Conservation (phyloP, 1,140 invertebrate genomes). For the Hyles euphorbiae region DNA sequence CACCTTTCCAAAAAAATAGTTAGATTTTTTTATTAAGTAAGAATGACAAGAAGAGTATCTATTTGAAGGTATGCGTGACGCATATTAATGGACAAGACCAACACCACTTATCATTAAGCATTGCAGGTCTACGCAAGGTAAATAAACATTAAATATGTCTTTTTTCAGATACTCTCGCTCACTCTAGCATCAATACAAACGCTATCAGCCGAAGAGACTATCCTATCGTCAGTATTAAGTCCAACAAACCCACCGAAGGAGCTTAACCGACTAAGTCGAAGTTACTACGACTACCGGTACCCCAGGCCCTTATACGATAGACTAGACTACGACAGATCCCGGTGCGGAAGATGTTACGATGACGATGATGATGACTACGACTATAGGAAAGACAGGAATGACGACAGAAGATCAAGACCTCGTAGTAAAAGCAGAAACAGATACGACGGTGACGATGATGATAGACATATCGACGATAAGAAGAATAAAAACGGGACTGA, state of each 20-base stretch:
- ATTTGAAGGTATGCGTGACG: too few species aligned
- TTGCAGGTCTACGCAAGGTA: too few species aligned
- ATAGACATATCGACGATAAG: slow-evolving; percentile 31
- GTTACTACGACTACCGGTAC: slow-evolving; percentile 51
- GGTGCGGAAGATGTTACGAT: slow-evolving; percentile 62
- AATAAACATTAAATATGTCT: too few species aligned
- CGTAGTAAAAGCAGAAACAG: slow-evolving; percentile 46
- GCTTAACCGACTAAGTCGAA: slow-evolving; percentile 43
- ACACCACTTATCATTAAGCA: too few species aligned
- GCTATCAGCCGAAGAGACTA: slow-evolving; percentile 34
- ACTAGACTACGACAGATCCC: slow-evolving; percentile 40
- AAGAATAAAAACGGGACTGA: slow-evolving; percentile 48
- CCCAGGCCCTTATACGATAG: slow-evolving; percentile 19
- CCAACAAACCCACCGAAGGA: slow-evolving; percentile 26
- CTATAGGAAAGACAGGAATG: slow-evolving; percentile 39
- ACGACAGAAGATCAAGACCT: slow-evolving; percentile 45
- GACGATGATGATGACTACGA: slow-evolving; percentile 41
- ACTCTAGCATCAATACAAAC: not conserved
- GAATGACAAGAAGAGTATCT: too few species aligned
- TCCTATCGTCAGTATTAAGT: slow-evolving; percentile 48
- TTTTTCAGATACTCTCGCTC: slow-evolving; percentile 7
- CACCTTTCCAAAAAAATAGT: too few species aligned
- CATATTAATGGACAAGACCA: too few species aligned
- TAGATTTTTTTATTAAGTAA: too few species aligned
- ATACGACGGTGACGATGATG: slow-evolving; percentile 42